phyloP scores from a whole-genome alignment of 92 coral and sea anemone genomes.

The Actinostola sp. region DNA sequence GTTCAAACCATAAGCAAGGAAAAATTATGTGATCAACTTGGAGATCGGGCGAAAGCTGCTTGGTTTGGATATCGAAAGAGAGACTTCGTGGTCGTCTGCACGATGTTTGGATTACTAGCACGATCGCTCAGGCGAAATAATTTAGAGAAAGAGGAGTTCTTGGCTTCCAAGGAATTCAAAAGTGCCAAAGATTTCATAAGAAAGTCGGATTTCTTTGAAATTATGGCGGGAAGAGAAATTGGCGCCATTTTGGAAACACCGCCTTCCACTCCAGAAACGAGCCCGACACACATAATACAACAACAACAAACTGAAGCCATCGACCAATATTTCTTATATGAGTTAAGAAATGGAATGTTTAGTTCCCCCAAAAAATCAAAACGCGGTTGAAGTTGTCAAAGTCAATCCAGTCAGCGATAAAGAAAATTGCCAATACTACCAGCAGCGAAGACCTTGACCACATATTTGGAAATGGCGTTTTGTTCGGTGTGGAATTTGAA shows the following conservation, averaged over 20 bases:
- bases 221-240: background rate
- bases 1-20: background rate
- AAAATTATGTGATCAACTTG: background rate
- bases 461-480: slow-evolving; percentile 23
- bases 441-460: slow-evolving; percentile 11
- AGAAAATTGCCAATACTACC: background rate
- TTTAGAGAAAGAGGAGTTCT: slow-evolving; percentile 8
- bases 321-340: background rate
- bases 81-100: slow-evolving; percentile 4
- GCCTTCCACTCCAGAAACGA: slow-evolving; percentile 22
- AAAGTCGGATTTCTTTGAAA: slow-evolving; percentile 18
- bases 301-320: background rate
- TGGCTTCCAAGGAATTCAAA: slow-evolving; percentile 1
- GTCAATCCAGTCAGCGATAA: slow-evolving; percentile 4
- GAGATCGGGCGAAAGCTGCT: background rate
- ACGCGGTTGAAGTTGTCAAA: background rate
- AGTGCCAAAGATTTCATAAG: slow-evolving; percentile 9
- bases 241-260: slow-evolving; percentile 32
- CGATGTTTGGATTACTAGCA: slow-evolving; percentile 5
- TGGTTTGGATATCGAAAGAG: slow-evolving; percentile 6
- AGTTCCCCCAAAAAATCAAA: background rate
- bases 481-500: slow-evolving; percentile 14
- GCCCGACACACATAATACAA: background rate
- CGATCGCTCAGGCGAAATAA: slow-evolving; percentile 8
- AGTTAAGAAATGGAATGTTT: background rate